Evolutionary conservation across 2,888 invertebrate genomes (phyloP), one percentile per base, ranked within the genome.

Genomic region (Pseudeuparius sepicola): DNA sequence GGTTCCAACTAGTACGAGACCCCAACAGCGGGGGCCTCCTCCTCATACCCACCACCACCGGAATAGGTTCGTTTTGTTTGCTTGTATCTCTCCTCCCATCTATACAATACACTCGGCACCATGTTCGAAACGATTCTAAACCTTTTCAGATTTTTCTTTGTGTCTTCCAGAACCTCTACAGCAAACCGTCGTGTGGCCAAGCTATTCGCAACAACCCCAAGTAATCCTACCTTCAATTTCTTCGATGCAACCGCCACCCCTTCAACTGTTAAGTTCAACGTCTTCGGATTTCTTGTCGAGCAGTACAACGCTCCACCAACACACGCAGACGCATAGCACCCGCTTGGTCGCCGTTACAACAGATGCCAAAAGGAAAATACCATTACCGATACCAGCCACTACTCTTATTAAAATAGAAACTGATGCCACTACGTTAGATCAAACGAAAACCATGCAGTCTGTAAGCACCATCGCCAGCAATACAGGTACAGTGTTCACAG

Each of bases 1-100:
- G 88, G 38, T 84, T 81, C 63, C 89, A 89, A 64, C 70, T 90
- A 54, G 81, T 86, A 31, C 74, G 89, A 43, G 90, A 90, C 59
- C 84, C 88, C 16, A 72, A 80, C 13, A 83, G 84, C 3, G 88
- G 89, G 27, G 86, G 86, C 49, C 68, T 87, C 41, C 72, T 87
- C 44, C 74, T 87, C 43, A 69, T 87, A 48, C 85, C 86, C 27
- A 72, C 84, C 20, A 73, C 84, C 31, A 41, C 43, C 17, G 50
- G 52, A 42, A 72, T 82, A 27, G 72, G 75, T 64, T 69, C 55
- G 77, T 71, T 71, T 56, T 52, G 57, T 47, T 37, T 41, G 28
- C 25, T 16, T 42, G 26, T 3, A 15, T 14, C 13, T 28, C 24
- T 4, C 10, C 24, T 31, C 9, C 15, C 13, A 4, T 23, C 9